Percentiles rank a stretch among this genome's conserved stretches.
Conservation (phyloP, 1,140 invertebrate genomes). For the Lepidurus couesii region DNA sequence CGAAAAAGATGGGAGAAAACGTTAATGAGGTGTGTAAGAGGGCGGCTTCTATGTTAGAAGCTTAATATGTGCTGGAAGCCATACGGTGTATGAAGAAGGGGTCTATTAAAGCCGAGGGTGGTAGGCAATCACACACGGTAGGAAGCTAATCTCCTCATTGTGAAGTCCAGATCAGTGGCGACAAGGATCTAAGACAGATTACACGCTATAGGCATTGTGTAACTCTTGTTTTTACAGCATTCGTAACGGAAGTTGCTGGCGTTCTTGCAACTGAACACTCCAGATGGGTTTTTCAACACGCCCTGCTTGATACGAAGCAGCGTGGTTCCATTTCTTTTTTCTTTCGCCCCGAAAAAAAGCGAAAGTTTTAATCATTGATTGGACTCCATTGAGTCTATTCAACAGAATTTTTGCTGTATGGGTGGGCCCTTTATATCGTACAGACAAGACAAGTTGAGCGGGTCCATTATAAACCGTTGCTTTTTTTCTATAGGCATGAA, state of each 20-base stretch:
- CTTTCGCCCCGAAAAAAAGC: not conserved
- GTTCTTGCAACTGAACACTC: not conserved
- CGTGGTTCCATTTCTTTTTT: not conserved
- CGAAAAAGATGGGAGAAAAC: not conserved
- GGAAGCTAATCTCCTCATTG: constrained; percentile 21
- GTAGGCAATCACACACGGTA: constrained; percentile 18
- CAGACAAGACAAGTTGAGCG: not conserved
- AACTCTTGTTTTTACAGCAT: not conserved
- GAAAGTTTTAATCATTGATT: not conserved
- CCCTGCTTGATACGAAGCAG: not conserved
- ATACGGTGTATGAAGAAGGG: constrained; percentile 6
- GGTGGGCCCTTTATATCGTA: not conserved
- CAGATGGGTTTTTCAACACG: not conserved
- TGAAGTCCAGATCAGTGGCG: constrained; percentile 12
- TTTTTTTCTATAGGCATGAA: not conserved
- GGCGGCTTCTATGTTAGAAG: not conserved
- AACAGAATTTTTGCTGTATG: not conserved
- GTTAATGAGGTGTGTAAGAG: constrained; percentile 14
- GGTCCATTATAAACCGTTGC: not conserved
- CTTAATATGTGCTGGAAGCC: constrained; percentile 1
- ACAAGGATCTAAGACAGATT: constrained; percentile 7
- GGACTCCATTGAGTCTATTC: constrained; percentile 8
- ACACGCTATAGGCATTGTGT: not conserved
- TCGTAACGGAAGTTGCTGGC: not conserved
- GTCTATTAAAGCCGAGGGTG: constrained; percentile 13